phyloP scores from a whole-genome alignment of 35 echinoderm and acorn worm genomes.

The Ophiothrix spiculata region DNA sequence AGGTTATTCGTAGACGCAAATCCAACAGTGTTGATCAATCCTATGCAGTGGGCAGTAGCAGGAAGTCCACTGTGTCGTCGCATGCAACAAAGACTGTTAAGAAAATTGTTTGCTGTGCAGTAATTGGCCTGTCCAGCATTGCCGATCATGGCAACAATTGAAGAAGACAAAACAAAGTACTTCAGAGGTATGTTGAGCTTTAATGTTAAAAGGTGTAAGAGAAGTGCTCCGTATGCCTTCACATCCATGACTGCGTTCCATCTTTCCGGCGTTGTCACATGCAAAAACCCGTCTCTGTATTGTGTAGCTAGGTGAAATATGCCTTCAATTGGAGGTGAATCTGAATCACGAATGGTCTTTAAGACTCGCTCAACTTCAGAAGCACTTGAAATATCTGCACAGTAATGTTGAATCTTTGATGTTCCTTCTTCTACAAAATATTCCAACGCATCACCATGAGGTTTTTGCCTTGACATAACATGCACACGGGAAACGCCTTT shows the following conservation, averaged over 20 bases:
- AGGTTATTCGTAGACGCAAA: constrained; percentile 38
- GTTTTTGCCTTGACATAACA: constrained; percentile 20
- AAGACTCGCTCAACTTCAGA: constrained; percentile 5
- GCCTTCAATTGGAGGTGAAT: constrained; percentile 16
- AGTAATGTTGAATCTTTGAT: constrained; percentile 15
- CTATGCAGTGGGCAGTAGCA: constrained; percentile 47
- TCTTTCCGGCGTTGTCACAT: neutral
- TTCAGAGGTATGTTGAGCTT: constrained; percentile 39
- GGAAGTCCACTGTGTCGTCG: constrained; percentile 27
- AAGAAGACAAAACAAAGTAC: constrained; percentile 54
- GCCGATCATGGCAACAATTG: constrained; percentile 42
- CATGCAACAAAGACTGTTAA: constrained; percentile 29
- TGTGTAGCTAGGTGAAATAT: constrained; percentile 65
- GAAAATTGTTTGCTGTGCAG: constrained; percentile 57
- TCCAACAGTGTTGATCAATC: constrained; percentile 39
- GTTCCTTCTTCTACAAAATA: neutral
- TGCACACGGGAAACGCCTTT: constrained; percentile 37
- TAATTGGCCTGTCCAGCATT: constrained; percentile 69
- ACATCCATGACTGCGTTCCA: constrained; percentile 49
- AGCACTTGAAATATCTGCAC: constrained; percentile 19
- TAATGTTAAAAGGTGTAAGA: constrained; percentile 50
- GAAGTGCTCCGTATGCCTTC: constrained; percentile 57
- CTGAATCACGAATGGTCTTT: neutral
- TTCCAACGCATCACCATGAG: neutral
- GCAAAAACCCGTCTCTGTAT: constrained; percentile 35